Base-by-base conservation (phyloP, 2,797 vertebrate genomes). In the Vireo griseus region DNA sequence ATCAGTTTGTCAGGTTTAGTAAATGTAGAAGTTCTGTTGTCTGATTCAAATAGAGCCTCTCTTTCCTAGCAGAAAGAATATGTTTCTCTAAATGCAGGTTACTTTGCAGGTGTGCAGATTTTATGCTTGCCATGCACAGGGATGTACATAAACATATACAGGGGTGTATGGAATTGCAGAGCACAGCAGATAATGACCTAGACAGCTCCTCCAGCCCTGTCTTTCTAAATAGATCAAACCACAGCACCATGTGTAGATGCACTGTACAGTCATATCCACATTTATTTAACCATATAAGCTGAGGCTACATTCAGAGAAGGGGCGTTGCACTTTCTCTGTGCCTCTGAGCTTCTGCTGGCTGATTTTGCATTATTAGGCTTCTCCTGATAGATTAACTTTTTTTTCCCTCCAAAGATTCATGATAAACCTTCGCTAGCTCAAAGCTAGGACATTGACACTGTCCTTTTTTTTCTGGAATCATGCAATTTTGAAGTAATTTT, bases 1-100 rank as follows among this genome's bases (percentile, higher is more conserved):
- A 98, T 97, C 97, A 97, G 94, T 97, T 94, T 97, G 97, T 96
- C 97, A 94, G 90, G 96, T 97, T 97, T 98, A 93, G 94, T 95
- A 97, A 97, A 92, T 92, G 93, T 66, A 83, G 85, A 97, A 97
- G 81, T 95, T 96, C 87, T 75, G 83, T 90, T 96, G 92, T 85
- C 90, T 94, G 88, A 73, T 93, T 97, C 14, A 45, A 95, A 91
- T 94, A 73, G n/a, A 94, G 44, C 29, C 9, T 91, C 61, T 87
- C 73, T 96, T 96, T 96, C 93, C 72, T 78, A 76, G 84, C 47
- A 48, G 92, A 91, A 69, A 94, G 62, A 95, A 96, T n/a, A 84
- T 74, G 50, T 91, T 96, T 75, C 86, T 88, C 39, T 83, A 95
- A 90, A 75, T 89, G 51, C 61, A 85, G 72, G 67, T 94, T 76